These are phyloP conservation scores for Hoplias malabaricus DNA, from an alignment of 2,113 vertebrate species.

Conservation along the genomic window DNA sequence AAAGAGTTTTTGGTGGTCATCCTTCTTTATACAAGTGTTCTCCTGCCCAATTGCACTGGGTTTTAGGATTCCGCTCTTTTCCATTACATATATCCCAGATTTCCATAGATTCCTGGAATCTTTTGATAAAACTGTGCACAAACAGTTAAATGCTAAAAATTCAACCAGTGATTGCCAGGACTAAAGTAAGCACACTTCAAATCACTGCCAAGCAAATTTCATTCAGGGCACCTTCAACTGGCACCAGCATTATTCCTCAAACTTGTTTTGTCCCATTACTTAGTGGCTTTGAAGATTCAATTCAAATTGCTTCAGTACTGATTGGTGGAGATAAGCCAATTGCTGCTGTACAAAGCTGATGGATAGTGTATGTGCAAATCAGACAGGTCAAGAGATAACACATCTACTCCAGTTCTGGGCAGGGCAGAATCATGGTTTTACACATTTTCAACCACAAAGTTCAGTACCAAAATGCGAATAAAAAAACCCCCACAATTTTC, in stretches of 20 bases:
- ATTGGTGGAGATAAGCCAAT: conserved; percentile 38
- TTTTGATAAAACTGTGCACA: too few relatives aligned
- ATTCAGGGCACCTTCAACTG: not conserved
- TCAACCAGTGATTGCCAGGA: too few relatives aligned
- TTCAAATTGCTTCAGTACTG: conserved; percentile 48
- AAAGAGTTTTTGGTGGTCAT: too few relatives aligned
- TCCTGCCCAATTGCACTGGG: too few relatives aligned
- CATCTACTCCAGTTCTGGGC: not conserved
- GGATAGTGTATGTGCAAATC: not conserved
- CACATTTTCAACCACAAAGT: not conserved
- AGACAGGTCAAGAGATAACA: conserved; percentile 6
- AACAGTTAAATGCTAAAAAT: too few relatives aligned
- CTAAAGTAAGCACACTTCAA: conserved; percentile 1
- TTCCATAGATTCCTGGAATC: too few relatives aligned
- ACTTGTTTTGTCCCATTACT: conserved; percentile 29
- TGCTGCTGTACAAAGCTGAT: not conserved
- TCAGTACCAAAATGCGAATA: too few relatives aligned
- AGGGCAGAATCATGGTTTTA: not conserved
- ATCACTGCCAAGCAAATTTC: conserved; percentile 24
- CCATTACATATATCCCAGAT: too few relatives aligned
- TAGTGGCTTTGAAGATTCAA: conserved; percentile 17
- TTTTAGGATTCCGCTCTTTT: too few relatives aligned
- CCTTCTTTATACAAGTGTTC: too few relatives aligned
- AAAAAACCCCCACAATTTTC: too few relatives aligned
- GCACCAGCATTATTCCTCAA: conserved; percentile 48